A percentile compares a stretch with the other conserved stretches of the same genome.
These are phyloP conservation scores for Ctena decussata DNA, from an alignment of 2,888 invertebrate genomes.

Conservation along the genomic window DNA sequence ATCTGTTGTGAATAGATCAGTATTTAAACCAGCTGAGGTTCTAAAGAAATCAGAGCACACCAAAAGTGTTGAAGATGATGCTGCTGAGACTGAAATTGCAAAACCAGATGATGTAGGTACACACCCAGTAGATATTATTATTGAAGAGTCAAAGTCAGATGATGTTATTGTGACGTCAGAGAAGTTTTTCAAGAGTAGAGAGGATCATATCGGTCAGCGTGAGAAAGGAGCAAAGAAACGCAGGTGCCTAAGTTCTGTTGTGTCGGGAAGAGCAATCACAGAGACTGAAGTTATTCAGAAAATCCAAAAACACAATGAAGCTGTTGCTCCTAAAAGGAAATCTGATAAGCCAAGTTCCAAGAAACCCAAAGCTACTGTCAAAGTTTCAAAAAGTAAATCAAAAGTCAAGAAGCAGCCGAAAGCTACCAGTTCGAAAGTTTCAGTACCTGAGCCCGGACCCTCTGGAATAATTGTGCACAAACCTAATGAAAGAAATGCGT, in stretches of 20 bases:
- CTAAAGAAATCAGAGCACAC: background rate
- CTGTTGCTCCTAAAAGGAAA: background rate
- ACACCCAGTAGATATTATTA: background rate
- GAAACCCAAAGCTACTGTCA: background rate
- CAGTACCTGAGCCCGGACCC: background rate
- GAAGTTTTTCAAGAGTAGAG: background rate
- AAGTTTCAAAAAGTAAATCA: background rate
- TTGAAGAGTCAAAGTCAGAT: background rate
- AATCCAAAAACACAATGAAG: background rate
- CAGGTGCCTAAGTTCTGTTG: background rate
- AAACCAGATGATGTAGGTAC: background rate
- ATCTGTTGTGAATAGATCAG: background rate
- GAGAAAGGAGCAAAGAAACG: background rate
- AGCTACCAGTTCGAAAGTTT: background rate
- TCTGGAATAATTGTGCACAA: background rate
- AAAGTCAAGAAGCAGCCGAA: too few relatives aligned
- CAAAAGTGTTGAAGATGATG: background rate
- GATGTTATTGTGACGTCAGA: background rate
- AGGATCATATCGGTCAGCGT: background rate
- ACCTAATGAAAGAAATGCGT: background rate
- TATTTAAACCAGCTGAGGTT: background rate
- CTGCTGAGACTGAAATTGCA: background rate
- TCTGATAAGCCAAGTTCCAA: background rate
- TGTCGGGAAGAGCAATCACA: slow-evolving; percentile 1
- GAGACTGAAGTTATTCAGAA: background rate